Conservation (phyloP, 2,888 invertebrate genomes). For the Agrotis clavis region DNA sequence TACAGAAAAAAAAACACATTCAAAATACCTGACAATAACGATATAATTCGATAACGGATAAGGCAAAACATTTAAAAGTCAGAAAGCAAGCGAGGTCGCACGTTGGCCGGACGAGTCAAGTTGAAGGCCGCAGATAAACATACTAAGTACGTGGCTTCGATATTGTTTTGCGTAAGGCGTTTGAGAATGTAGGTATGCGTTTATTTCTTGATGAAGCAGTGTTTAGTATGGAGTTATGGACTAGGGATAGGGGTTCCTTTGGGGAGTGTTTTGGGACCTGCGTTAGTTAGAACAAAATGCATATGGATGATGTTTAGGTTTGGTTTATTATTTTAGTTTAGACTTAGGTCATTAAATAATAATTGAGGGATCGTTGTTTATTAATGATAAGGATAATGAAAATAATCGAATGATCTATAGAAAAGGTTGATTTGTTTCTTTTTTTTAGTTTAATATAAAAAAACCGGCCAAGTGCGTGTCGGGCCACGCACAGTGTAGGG, state of each 20-base stretch:
- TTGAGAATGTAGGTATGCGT: conserved; percentile 24
- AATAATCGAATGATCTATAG: background rate
- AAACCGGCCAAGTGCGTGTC: too few species aligned
- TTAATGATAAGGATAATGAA: background rate
- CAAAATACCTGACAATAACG: conserved; percentile 40
- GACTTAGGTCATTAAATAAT: background rate
- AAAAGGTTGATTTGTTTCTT: background rate
- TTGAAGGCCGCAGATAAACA: conserved; percentile 69
- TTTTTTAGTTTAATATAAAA: too few species aligned
- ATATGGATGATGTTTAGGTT: background rate
- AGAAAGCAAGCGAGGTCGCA: conserved; percentile 64
- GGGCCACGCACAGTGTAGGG: too few species aligned
- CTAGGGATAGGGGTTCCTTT: conserved; percentile 11
- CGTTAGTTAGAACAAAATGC: background rate
- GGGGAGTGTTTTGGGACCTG: conserved; percentile 17
- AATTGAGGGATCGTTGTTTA: too few species aligned
- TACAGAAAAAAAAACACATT: conserved; percentile 5
- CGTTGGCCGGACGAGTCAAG: conserved; percentile 67
- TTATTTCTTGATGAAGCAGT: conserved; percentile 24
- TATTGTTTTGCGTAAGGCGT: conserved; percentile 39
- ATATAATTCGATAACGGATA: conserved; percentile 59
- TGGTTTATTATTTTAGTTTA: background rate
- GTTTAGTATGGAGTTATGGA: background rate
- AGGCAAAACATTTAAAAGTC: conserved; percentile 57
- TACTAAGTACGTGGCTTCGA: conserved; percentile 41